Evolutionary conservation across 2,113 vertebrate genomes (phyloP).

Genomic region (Oxyura jamaicensis): DNA sequence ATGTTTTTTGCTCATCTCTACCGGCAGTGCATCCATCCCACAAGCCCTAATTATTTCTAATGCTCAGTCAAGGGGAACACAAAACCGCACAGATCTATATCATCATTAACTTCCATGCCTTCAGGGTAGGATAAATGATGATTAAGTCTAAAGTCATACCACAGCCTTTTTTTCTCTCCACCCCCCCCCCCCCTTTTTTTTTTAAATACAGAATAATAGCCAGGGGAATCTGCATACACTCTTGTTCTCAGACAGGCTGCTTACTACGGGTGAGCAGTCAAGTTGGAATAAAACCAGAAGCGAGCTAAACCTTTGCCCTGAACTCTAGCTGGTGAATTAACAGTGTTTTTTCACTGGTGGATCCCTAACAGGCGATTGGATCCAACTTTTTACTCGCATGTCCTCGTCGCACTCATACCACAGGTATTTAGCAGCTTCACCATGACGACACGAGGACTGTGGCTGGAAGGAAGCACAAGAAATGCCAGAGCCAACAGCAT

Average conservation of each 20-base stretch:
- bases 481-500: background rate
- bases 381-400: background rate
- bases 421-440: background rate
- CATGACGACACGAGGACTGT: background rate
- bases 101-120: constrained; percentile 68
- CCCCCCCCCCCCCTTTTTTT: background rate
- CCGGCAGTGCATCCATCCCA: constrained; percentile 42
- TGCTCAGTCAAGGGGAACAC: constrained; percentile 65
- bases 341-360: background rate
- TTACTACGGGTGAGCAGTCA: constrained; percentile 13
- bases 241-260: constrained; percentile 19
- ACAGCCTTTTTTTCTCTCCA: background rate
- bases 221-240: constrained; percentile 11
- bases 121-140: constrained; percentile 63
- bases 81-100: constrained; percentile 63
- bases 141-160: constrained; percentile 59
- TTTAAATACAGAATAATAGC: constrained; percentile 41
- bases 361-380: background rate
- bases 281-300: constrained; percentile 33
- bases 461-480: background rate
- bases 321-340: constrained; percentile 17
- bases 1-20: constrained; percentile 40
- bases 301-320: constrained; percentile 11
- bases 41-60: constrained; percentile 67
- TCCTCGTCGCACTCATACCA: background rate